These are phyloP conservation scores for Potamarius usumacintae DNA, from an alignment of 2,113 vertebrate species.

Conservation along the genomic window DNA sequence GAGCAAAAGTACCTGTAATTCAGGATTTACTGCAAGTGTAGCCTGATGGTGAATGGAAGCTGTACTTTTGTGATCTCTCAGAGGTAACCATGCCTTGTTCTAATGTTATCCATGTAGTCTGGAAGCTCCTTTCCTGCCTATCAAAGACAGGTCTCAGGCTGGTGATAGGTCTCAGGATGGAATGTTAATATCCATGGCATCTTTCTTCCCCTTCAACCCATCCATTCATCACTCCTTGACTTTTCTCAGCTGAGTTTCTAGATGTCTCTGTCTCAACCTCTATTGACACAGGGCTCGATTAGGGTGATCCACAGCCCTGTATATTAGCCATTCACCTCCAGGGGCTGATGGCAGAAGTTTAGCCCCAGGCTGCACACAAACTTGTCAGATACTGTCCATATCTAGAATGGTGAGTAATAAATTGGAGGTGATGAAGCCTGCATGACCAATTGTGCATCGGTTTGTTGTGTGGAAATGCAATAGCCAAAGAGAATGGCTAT, in stretches of 20 bases:
- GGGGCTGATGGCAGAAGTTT: conserved; percentile 32
- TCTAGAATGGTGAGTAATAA: neutral
- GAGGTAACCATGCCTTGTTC: neutral
- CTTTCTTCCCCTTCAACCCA: conserved; percentile 60
- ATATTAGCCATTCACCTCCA: conserved; percentile 62
- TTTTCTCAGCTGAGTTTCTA: conserved; percentile 52
- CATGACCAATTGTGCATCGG: neutral
- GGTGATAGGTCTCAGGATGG: conserved; percentile 48
- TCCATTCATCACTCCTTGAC: conserved; percentile 62
- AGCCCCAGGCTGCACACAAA: conserved; percentile 14
- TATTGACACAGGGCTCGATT: conserved; percentile 63
- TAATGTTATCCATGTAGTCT: neutral
- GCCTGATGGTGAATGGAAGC: conserved; percentile 1
- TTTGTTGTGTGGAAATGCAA: neutral
- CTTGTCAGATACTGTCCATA: neutral
- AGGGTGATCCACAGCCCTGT: conserved; percentile 62
- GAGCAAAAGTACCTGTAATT: conserved; percentile 10
- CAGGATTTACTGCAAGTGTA: neutral
- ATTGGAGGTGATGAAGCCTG: neutral
- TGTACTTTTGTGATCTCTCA: neutral
- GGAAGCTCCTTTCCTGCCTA: conserved; percentile 45
- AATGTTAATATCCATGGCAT: conserved; percentile 61
- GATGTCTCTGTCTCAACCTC: conserved; percentile 52
- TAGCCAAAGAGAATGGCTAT: neutral
- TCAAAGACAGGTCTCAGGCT: conserved; percentile 41